Conservation (phyloP, 2,113 vertebrate species). For the Trachemys scripta region DNA sequence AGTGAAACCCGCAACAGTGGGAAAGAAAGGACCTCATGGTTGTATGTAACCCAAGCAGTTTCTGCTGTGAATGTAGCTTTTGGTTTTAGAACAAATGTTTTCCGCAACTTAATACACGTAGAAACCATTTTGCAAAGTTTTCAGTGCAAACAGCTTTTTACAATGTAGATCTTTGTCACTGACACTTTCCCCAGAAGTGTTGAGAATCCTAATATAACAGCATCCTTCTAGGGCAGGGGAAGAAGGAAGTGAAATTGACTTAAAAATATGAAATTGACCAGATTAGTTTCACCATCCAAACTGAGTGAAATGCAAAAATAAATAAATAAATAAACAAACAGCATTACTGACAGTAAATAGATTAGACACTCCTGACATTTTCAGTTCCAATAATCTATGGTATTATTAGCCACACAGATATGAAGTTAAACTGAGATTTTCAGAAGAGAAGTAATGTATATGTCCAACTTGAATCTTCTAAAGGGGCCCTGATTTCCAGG, state of each 20-base stretch:
- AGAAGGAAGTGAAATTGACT: not conserved
- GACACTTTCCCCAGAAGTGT: not conserved
- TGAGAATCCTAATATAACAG: not conserved
- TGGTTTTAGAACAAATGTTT: conserved; percentile 25
- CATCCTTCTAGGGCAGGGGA: conserved; percentile 24
- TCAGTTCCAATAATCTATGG: conserved; percentile 23
- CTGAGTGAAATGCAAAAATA: not conserved
- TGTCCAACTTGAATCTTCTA: conserved; percentile 1
- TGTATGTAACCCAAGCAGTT: conserved; percentile 66
- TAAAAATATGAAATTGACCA: conserved; percentile 34
- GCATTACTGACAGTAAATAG: not conserved
- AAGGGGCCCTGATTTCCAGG: conserved; percentile 7
- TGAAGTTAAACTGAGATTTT: conserved; percentile 9
- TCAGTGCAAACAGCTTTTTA: conserved; percentile 35
- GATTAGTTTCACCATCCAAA: not conserved
- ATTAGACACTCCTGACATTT: not conserved
- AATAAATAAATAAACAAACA: accelerated
- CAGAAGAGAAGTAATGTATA: not conserved
- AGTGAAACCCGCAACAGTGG: not conserved
- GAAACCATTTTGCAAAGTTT: conserved; percentile 53
- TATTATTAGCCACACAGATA: not conserved
- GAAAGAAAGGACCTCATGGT: conserved; percentile 62
- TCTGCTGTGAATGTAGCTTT: conserved; percentile 41
- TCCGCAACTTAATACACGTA: conserved; percentile 45
- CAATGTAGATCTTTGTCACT: conserved; percentile 8